Base-by-base conservation (phyloP, 2,888 invertebrate species). In the Phania funesta region DNA sequence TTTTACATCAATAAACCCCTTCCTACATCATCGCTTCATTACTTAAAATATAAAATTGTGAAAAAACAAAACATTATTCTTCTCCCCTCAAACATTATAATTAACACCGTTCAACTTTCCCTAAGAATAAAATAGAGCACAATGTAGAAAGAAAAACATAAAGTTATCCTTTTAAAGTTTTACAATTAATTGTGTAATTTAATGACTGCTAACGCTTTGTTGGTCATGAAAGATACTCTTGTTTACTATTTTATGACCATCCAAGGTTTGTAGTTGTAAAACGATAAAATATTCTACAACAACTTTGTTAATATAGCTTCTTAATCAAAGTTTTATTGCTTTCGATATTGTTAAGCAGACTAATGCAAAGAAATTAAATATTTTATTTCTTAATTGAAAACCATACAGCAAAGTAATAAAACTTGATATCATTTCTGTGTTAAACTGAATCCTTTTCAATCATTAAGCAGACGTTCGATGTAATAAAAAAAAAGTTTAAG, bases 121-220 rank as follows among this genome's bases (percentile, higher is more conserved):
- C n/a, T n/a, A n/a, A n/a, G n/a, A n/a, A n/a, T n/a, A n/a, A n/a
- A n/a, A n/a, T n/a, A n/a, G n/a, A n/a, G n/a, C n/a, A n/a, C n/a
- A n/a, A n/a, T n/a, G n/a, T n/a, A n/a, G n/a, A n/a, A n/a, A n/a
- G n/a, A n/a, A n/a, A n/a, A n/a, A n/a, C n/a, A n/a, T n/a, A 32
- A 32, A 32, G 11, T 32, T 1, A 32, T 11, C 11, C 9, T 56
- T 48, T 73, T 56, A 60, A 73, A 58, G 13, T 58, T 70, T 29
- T 3, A 32, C n/a, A 60, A 64, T 67, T 73, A 67, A 60, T 67
- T 73, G 58, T 60, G 29, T 41, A 67, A 38, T 73, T 79, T 79
- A 73, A 79, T 79, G 65, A 44, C 60, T 73, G 52, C 64, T 32
- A 29, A 32, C 18, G 41, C 18, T 29, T 41, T n/a, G 11, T 13